These are phyloP conservation scores for Gerosis bhagava DNA, from an alignment of 2,888 invertebrate species.

Conservation along the genomic window DNA sequence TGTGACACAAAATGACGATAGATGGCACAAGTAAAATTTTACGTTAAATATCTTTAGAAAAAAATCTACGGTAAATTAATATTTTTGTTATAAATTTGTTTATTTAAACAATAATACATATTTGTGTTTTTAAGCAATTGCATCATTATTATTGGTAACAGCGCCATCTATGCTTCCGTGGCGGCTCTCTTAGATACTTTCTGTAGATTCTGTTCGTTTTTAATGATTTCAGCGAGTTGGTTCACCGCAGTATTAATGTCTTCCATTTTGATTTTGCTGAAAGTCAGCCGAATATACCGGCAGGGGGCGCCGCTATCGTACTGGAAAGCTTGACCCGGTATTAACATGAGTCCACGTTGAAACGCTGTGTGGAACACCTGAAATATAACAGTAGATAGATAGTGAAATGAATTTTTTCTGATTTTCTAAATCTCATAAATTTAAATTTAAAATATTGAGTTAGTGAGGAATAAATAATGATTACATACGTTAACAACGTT, in stretches of 20 bases:
- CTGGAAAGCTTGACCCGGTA: slow-evolving; percentile 90
- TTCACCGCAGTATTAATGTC: slow-evolving; percentile 85
- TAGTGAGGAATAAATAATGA: too few species aligned
- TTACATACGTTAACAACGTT: too few species aligned
- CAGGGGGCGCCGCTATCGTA: slow-evolving; percentile 83
- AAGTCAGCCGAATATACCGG: slow-evolving; percentile 87
- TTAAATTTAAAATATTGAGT: too few species aligned
- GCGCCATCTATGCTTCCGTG: slow-evolving; percentile 47
- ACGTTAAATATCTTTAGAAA: too few species aligned
- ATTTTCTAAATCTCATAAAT: too few species aligned
- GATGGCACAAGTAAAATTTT: too few species aligned
- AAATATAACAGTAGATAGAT: slow-evolving; percentile 7
- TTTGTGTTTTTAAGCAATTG: too few species aligned
- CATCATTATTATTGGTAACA: neutral
- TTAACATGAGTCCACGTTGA: slow-evolving; percentile 85
- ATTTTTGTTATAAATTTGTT: neutral
- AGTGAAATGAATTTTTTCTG: too few species aligned
- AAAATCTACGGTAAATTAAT: too few species aligned
- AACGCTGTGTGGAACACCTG: slow-evolving; percentile 82
- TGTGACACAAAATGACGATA: too few species aligned
- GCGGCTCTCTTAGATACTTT: slow-evolving; percentile 46
- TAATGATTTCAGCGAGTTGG: slow-evolving; percentile 82
- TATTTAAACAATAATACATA: neutral
- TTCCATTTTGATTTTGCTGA: slow-evolving; percentile 84
- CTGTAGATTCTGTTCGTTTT: slow-evolving; percentile 75